Conservation (phyloP, 2,113 vertebrate species). For the Elgaria multicarinata region DNA sequence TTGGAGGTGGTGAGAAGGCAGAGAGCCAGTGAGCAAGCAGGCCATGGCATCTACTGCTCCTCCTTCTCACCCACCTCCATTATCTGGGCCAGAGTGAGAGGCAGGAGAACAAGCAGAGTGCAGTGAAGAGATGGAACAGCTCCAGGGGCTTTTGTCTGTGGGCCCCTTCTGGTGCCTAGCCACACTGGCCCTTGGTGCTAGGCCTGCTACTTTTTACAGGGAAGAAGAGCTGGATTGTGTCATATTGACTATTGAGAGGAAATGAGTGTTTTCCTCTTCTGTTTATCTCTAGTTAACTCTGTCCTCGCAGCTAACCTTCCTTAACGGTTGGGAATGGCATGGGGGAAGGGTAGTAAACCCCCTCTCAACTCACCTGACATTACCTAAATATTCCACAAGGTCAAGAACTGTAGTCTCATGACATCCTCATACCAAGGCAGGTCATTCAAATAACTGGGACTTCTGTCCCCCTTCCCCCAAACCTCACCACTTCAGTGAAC, state of each 20-base stretch:
- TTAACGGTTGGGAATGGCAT: not conserved
- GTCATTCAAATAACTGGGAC: not conserved
- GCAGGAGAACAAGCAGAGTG: no score
- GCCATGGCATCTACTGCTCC: no score
- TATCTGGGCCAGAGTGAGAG: no score
- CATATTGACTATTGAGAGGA: not conserved
- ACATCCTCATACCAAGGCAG: not conserved
- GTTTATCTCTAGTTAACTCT: not conserved
- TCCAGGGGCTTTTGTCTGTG: no score
- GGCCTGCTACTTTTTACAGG: not conserved
- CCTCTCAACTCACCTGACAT: not conserved
- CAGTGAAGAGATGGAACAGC: no score
- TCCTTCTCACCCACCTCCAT: no score
- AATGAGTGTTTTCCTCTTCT: not conserved
- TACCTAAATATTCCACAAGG: not conserved
- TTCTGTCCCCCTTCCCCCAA: not conserved
- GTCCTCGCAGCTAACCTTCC: not conserved
- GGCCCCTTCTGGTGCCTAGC: no score
- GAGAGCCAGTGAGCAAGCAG: no score
- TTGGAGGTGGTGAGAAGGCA: no score
- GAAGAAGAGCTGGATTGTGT: not conserved
- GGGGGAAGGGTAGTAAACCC: not conserved
- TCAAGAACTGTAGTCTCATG: not conserved
- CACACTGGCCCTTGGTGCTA: no score
- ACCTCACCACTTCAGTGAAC: not conserved